Conservation (phyloP, 1,140 invertebrate genomes). For the Semibalanus balanoides region DNA sequence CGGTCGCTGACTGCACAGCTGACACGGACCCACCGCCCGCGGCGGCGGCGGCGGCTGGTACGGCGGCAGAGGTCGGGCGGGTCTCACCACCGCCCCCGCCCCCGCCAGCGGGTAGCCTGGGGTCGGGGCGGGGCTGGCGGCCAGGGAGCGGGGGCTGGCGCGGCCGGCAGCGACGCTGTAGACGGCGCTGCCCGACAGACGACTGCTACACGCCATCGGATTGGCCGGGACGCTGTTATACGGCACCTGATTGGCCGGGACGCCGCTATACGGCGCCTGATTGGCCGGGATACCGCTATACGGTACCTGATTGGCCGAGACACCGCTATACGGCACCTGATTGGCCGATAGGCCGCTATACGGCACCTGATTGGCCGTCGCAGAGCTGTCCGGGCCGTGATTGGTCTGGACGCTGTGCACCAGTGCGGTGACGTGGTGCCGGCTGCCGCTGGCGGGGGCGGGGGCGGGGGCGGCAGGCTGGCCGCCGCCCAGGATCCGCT, state of each 20-base stretch:
- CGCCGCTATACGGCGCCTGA: background rate
- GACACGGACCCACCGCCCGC: background rate
- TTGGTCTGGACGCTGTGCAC: background rate
- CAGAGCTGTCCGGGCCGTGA: background rate
- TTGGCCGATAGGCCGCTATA: background rate
- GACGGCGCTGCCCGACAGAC: too few relatives aligned
- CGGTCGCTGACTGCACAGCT: constrained; percentile 2
- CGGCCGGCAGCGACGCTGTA: background rate
- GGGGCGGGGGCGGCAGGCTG: too few relatives aligned
- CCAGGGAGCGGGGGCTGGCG: background rate
- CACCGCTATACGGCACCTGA: background rate
- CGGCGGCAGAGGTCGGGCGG: background rate
- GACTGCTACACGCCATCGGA: background rate
- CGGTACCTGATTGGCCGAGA: background rate
- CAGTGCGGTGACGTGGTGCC: background rate
- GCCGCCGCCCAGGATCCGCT: constrained; percentile 46
- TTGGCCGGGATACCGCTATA: background rate
- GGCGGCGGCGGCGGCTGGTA: background rate
- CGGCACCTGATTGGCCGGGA: background rate
- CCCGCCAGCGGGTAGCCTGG: background rate
- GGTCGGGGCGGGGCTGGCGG: background rate
- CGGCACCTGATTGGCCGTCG: background rate
- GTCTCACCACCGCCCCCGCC: background rate
- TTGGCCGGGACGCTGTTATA: background rate
- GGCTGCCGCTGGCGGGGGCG: background rate